phyloP scores from a whole-genome alignment of 2,888 invertebrate genomes.

The Eudemis profundana region DNA sequence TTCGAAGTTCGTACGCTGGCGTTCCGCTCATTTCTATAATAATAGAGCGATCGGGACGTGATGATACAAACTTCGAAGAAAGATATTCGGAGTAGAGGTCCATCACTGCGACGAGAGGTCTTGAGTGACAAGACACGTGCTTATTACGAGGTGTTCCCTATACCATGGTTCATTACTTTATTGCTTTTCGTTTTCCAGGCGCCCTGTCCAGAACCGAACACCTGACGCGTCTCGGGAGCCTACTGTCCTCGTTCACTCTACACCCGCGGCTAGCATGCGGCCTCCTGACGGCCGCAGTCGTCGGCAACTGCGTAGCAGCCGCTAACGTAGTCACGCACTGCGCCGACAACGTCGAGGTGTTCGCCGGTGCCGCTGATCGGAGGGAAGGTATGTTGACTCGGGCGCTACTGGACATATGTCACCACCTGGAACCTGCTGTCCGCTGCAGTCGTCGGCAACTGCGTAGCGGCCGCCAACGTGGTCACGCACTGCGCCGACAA shows the following conservation, averaged over 20 bases:
- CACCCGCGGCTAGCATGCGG: slow-evolving; percentile 87
- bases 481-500: slow-evolving; percentile 53
- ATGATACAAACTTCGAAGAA: too few species aligned
- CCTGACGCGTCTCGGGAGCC: slow-evolving; percentile 86
- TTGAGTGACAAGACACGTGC: too few species aligned
- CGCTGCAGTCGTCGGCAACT: too few species aligned
- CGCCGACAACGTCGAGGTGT: slow-evolving; percentile 82
- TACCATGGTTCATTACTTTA: too few species aligned
- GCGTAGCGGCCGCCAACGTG: slow-evolving; percentile 65
- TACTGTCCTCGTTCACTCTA: slow-evolving; percentile 82
- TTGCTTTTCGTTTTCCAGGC: slow-evolving; percentile 64
- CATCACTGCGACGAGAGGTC: too few species aligned
- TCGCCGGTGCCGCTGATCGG: slow-evolving; percentile 75
- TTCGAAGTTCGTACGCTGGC: too few species aligned
- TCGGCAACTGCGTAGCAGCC: slow-evolving; percentile 77
- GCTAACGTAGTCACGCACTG: slow-evolving; percentile 59
- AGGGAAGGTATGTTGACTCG: slow-evolving; percentile 67
- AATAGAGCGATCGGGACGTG: too few species aligned
- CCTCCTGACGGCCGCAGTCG: slow-evolving; percentile 84
- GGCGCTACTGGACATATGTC: too few species aligned
- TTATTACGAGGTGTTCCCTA: too few species aligned
- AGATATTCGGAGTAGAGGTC: too few species aligned
- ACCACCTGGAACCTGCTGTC: too few species aligned
- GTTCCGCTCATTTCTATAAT: too few species aligned
- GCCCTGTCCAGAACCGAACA: slow-evolving; percentile 85